Percentiles rank a stretch among this genome's conserved stretches.
phyloP scores from a whole-genome alignment of 2,113 vertebrate genomes.

The Salvator merianae region DNA sequence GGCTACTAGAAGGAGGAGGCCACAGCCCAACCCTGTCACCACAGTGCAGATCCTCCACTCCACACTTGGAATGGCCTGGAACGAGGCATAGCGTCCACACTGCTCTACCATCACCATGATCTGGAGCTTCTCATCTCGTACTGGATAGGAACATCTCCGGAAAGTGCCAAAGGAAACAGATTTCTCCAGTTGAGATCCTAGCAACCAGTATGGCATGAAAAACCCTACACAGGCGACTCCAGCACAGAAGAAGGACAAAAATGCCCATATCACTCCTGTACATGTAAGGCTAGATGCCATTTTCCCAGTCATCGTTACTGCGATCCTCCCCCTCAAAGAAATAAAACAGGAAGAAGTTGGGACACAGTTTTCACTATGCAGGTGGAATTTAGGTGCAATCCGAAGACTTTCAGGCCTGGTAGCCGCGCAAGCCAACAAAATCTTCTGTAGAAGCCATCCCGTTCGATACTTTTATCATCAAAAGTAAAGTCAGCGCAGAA shows the following conservation, averaged over 20 bases:
- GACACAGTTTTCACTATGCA: background rate
- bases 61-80: conserved; percentile 91
- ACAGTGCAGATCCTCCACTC: conserved; percentile 95
- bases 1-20: conserved; percentile 93
- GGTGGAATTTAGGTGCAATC: conserved; percentile 24
- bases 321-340: background rate
- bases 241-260: conserved; percentile 90
- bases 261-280: conserved; percentile 86
- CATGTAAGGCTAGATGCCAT: conserved; percentile 97
- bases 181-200: conserved; percentile 95
- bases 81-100: conserved; percentile 95
- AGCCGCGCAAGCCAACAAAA: conserved; percentile 21
- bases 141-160: conserved; percentile 93
- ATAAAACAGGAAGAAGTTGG: background rate
- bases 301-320: conserved; percentile 37
- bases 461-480: conserved; percentile 46
- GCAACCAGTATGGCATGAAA: conserved; percentile 99
- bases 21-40: conserved; percentile 92
- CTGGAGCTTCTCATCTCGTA: conserved; percentile 89
- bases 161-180: conserved; percentile 96
- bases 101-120: conserved; percentile 96
- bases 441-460: background rate
- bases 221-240: conserved; percentile 92
- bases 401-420: conserved; percentile 33
- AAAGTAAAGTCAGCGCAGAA: conserved; percentile 44